Evolutionary conservation across 2,888 invertebrate genomes (phyloP).

Genomic region (Eremobia ochroleuca): DNA sequence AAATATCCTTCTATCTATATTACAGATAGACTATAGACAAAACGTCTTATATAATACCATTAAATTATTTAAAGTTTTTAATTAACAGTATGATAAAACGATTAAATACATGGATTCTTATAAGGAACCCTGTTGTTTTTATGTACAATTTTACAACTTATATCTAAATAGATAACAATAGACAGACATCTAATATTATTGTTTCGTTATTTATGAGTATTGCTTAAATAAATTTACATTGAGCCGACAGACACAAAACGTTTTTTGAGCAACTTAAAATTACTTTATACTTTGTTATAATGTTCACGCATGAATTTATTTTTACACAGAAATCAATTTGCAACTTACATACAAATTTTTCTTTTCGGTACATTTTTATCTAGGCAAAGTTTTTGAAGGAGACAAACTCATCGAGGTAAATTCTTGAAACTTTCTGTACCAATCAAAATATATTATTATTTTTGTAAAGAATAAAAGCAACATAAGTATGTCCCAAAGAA

Average conservation of each 20-base stretch:
- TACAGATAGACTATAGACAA: constrained; percentile 64
- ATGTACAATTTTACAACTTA: constrained; percentile 66
- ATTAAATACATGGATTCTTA: constrained; percentile 73
- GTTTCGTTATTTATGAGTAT: constrained; percentile 72
- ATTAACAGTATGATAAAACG: constrained; percentile 60
- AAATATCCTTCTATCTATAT: constrained; percentile 64
- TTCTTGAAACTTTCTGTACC: not conserved
- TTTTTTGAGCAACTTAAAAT: constrained; percentile 64
- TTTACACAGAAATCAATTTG: constrained; percentile 32
- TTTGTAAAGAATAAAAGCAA: not conserved
- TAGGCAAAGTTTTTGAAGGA: constrained; percentile 3
- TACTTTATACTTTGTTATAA: constrained; percentile 43
- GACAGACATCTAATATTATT: constrained; percentile 70
- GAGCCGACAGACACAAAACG: constrained; percentile 65
- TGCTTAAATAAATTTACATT: constrained; percentile 69
- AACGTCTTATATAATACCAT: constrained; percentile 58
- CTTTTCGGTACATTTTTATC: constrained; percentile 24
- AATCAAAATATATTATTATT: not conserved
- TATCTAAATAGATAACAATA: constrained; percentile 55
- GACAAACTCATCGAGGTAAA: not conserved
- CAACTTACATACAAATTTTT: constrained; percentile 25
- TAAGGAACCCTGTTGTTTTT: constrained; percentile 77
- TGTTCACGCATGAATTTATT: constrained; percentile 13
- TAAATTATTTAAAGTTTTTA: constrained; percentile 55
- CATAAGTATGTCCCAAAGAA: not conserved